Percentiles rank a stretch among this genome's conserved stretches.
phyloP scores from a whole-genome alignment of 2,888 invertebrate genomes.

The Dolomedes plantarius region DNA sequence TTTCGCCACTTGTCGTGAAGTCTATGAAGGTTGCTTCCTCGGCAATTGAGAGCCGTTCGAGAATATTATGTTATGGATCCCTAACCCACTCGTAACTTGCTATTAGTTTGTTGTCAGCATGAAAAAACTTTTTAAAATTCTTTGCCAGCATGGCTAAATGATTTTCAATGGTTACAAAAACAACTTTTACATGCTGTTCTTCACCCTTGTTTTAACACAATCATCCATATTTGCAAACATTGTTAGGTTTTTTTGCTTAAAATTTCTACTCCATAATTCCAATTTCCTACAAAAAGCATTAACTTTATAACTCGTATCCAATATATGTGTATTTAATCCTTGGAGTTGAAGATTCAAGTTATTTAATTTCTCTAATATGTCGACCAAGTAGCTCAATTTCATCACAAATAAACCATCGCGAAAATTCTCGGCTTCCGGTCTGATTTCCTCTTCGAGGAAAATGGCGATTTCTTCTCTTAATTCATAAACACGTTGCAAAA shows the following conservation, averaged over 20 bases:
- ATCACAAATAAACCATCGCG: conserved; percentile 36
- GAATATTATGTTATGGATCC: no score
- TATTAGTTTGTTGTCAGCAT: conserved; percentile 2
- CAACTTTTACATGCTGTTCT: no score
- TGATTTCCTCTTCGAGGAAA: conserved; percentile 16
- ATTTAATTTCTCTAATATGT: conserved; percentile 50
- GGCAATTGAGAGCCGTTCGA: no score
- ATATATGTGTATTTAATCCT: conserved; percentile 50
- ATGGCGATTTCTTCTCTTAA: conserved; percentile 27
- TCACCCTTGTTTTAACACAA: conserved; percentile 8
- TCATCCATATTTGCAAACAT: conserved; percentile 39
- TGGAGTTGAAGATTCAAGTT: conserved; percentile 47
- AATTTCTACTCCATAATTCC: conserved; percentile 53
- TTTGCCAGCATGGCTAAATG: no score
- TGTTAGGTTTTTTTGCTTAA: conserved; percentile 43
- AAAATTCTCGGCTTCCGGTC: conserved; percentile 14
- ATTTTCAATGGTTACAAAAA: no score
- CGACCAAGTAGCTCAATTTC: conserved; percentile 35
- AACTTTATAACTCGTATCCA: conserved; percentile 51
- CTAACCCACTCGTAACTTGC: conserved; percentile 18
- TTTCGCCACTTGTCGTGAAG: no score
- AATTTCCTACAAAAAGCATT: conserved; percentile 50
- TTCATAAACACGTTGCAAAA: conserved; percentile 33
- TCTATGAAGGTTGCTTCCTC: no score
- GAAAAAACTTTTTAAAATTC: no score